Conservation (phyloP, 1,140 invertebrate species). For the Lucilia sericata region DNA sequence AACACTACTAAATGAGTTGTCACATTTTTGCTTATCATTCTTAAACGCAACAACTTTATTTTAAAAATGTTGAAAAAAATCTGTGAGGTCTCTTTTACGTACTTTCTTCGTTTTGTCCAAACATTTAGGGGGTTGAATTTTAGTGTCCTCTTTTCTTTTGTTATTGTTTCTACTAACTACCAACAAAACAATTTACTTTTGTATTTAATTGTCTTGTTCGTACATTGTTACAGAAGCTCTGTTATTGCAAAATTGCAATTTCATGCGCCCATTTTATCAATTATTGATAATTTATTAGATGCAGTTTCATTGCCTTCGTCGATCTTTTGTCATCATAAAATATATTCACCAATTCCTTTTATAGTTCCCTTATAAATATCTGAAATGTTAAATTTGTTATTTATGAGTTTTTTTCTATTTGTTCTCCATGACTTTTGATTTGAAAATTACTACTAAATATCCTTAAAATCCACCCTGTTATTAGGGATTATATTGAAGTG, state of each 20-base stretch:
- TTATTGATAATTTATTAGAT: slow-evolving; percentile 30
- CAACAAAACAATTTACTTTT: slow-evolving; percentile 1
- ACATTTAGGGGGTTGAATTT: slow-evolving; percentile 24
- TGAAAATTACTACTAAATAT: slow-evolving; percentile 34
- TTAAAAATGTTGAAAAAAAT: not conserved
- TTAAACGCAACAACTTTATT: not conserved
- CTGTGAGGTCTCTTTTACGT: slow-evolving; percentile 8
- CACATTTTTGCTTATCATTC: slow-evolving; percentile 30
- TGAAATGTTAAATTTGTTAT: slow-evolving; percentile 2
- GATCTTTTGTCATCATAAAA: not conserved
- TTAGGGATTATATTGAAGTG: slow-evolving; percentile 25
- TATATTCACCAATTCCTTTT: too few species aligned
- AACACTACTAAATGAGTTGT: slow-evolving; percentile 22
- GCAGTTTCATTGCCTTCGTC: not conserved
- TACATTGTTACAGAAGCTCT: slow-evolving; percentile 34
- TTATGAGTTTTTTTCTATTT: slow-evolving; percentile 33
- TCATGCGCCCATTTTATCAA: slow-evolving; percentile 19
- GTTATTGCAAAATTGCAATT: slow-evolving; percentile 35
- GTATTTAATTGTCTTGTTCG: slow-evolving; percentile 4
- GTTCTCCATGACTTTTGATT: slow-evolving; percentile 25
- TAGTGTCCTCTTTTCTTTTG: not conserved
- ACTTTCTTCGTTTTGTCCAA: slow-evolving; percentile 15
- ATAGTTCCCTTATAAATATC: not conserved
- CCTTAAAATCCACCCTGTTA: not conserved
- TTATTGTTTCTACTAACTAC: not conserved